Conservation (phyloP, 2,113 vertebrate species). For the Paratilapia polleni region DNA sequence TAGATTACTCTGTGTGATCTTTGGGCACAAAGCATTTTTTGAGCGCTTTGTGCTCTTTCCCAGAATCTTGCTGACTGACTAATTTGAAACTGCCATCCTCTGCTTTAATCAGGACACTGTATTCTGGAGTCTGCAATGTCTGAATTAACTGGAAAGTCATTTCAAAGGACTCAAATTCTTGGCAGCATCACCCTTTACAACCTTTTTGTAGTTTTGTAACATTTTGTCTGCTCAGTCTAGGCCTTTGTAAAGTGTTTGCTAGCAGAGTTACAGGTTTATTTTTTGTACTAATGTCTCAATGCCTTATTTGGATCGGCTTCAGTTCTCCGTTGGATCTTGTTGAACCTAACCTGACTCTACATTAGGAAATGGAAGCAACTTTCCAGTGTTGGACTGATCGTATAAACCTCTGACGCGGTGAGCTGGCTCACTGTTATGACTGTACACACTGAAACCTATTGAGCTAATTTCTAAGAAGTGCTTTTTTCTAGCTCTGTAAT, state of each 20-base stretch:
- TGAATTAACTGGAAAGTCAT: not conserved
- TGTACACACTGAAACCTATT: constrained; percentile 29
- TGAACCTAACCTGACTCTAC: not conserved
- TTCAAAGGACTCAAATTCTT: not conserved
- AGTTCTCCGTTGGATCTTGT: constrained; percentile 14
- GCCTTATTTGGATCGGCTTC: constrained; percentile 61
- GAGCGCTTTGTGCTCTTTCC: not conserved
- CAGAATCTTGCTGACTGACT: not conserved
- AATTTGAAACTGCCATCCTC: not conserved
- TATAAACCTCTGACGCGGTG: constrained; percentile 24
- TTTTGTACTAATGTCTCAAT: constrained; percentile 59
- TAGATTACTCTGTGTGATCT: not conserved
- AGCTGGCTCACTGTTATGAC: constrained; percentile 69
- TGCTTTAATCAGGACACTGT: not conserved
- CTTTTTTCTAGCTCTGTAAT: constrained; percentile 47
- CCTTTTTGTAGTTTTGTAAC: constrained; percentile 56
- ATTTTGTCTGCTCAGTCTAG: constrained; percentile 17
- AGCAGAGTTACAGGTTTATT: constrained; percentile 56
- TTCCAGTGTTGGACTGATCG: constrained; percentile 15
- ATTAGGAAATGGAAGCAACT: not conserved
- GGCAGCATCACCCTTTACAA: constrained; percentile 26
- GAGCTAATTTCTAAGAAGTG: constrained; percentile 25
- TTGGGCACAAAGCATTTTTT: not conserved
- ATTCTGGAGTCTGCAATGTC: not conserved
- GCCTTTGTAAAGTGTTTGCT: constrained; percentile 65